Base-by-base conservation (phyloP, 2,113 vertebrate species). In the Bos javanicus region DNA sequence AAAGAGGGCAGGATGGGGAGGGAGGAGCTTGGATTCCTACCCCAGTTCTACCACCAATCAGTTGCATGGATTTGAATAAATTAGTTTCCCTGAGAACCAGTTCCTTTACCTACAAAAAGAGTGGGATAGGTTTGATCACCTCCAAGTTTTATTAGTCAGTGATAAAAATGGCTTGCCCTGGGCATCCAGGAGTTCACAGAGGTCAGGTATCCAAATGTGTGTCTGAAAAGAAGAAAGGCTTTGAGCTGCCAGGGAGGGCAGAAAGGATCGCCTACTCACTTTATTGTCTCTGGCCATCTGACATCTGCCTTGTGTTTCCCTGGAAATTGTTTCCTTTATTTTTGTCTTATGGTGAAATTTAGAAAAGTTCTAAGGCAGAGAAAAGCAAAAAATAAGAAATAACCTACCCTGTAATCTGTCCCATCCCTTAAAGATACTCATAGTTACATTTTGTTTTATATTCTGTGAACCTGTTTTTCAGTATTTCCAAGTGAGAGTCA, bases 341-440 rank as follows among this genome's bases (percentile, higher is more conserved):
- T 96, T 91, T 90, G 7, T 87, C n/a, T 85, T 86, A 64, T 86
- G 91, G 60, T 17, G 64, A 71, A 94, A 96, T 46, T 28, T 81
- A 96, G 28, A 71, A 4, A n/a, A 84, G 39, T 50, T 91, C 67
- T 89, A 94, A 93, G 39, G 74, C 60, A 86, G 10, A 87, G 28
- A 56, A 95, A 92, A 94, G 9, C 30, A 80, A 91, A 25, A n/a
- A 50, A 39, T 11, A 57, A 87, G 46, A 90, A 78, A 60, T n/a
- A 87, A 71, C 30, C 21, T 43, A 43, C 54, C 39, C 33, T 30
- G 25, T 16, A 39, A 71, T 67, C 56, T 57, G 56, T 7, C 15
- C 23, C 4, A 76, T 21, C 12, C 11, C 92, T 19, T 26, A 15
- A 54, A 91, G 80, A 92, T 56, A 57, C 3, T 7, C 54, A 88